phyloP scores from a whole-genome alignment of 2,797 vertebrate genomes.

The Sphenopsis melanotis region DNA sequence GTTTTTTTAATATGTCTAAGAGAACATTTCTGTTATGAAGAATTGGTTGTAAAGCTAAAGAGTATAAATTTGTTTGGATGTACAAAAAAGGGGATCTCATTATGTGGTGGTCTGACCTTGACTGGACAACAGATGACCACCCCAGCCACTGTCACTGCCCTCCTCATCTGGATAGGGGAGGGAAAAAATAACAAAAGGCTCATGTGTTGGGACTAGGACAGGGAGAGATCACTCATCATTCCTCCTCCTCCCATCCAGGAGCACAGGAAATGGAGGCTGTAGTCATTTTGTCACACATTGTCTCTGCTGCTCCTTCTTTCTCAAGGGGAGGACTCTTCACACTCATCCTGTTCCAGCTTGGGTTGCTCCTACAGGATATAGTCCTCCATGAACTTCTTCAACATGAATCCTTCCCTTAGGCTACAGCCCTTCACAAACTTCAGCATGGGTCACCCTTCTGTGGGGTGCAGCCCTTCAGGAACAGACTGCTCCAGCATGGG shows the following conservation, averaged over 20 bases:
- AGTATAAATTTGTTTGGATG: background rate
- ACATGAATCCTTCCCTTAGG: background rate
- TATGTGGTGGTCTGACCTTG: background rate
- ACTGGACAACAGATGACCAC: background rate
- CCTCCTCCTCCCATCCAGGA: background rate
- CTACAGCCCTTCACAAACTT: background rate
- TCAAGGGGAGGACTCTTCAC: background rate
- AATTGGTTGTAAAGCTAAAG: background rate
- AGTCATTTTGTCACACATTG: background rate
- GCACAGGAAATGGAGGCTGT: background rate
- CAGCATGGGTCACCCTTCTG: background rate
- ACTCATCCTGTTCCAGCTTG: rapidly evolving
- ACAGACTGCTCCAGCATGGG: background rate
- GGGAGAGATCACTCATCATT: background rate
- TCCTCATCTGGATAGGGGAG: background rate
- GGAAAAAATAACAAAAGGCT: background rate
- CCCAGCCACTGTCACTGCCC: background rate
- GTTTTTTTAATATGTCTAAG: background rate
- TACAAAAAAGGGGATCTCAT: background rate
- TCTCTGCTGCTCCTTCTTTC: background rate
- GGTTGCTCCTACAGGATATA: background rate
- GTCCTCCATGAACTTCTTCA: background rate
- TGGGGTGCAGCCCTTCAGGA: background rate
- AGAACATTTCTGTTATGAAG: background rate
- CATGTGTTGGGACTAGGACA: background rate